Evolutionary conservation across 1,140 invertebrate species (phyloP), one percentile per base, ranked within the genome.

Genomic region (Drosophila mojavensis): DNA sequence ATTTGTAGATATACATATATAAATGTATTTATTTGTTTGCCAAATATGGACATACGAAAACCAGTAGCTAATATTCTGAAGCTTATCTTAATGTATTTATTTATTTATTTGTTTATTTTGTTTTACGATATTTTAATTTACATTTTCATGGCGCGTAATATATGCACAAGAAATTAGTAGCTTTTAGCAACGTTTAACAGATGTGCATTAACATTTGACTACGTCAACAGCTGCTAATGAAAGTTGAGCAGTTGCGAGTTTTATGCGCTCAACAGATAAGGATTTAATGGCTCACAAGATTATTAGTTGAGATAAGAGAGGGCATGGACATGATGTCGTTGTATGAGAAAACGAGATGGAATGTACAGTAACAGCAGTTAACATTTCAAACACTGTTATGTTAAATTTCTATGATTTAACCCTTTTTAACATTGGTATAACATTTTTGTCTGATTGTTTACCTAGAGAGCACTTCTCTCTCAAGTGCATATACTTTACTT

Each of bases 21-120:
- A 33, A 7, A 33, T 33, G 6, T 33, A 33, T 33, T 41, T 10
- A 13, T 36, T 28, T 28, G 15, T 9, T 20, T 30, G 11, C 33
- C 33, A 33, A 9, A 33, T 33, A 33, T 26, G 5, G 48, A 10
- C 24, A 51, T 13, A 4, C 6, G 3, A 62, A 74, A 69, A 47
- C 58, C 65, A 74, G 71, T 74, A 74, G 71, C 71, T 33, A 9
- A 6, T 26, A 17, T 10, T 62, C 43, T 7, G 20, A 48, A 28
- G 28, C 13, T 53, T 63, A 69, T 62, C 36, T 60, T 9, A 28
- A 24, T 15, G 54, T 24, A 30, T 43, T 48, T 24, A 47, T 26
- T 20, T 30, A 30, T 30, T 30, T 30, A 5, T 33, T 33, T 9
- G 5, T 33, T 17, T 17, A 7, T 45, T 45, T 45, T 4, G 11